Evolutionary conservation across 2,888 invertebrate genomes (phyloP), one percentile per base, ranked within the genome.

Genomic region (Hypomecis atomaria): DNA sequence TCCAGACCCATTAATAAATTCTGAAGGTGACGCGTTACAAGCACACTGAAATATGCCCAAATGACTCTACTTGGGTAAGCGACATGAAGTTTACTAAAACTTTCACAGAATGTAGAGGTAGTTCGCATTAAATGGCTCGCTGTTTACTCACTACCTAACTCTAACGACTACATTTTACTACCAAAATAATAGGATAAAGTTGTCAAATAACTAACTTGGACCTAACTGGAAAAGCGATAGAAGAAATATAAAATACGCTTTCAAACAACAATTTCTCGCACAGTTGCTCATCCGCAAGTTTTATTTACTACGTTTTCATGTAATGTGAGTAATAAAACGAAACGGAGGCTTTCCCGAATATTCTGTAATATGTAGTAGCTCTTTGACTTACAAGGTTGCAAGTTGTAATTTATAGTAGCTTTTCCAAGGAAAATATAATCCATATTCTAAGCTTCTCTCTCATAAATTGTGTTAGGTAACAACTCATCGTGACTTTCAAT

Each of bases 81-180:
- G 49, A 55, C 48, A 45, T 55, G 8, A 8, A 54, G 38, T 59
- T 59, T 45, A 36, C 43, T 43, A 37, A 10, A 55, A 55, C 36
- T 48, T 57, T 42, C 44, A 40, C 57, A 54, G 48, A 53, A 48
- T 54, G 38, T 54, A 33, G 9, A 37, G 6, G 23, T 47, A 53
- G 48, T 44, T 57, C 38, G 40, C 53, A n/a, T 13, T 34, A 33
- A 40, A 43, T 42, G 43, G 34, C 23, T 36, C 43, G 48, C 43
- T 33, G 42, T 49, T 42, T 42, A 13, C 60, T 37, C n/a, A 34
- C 42, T 45, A 53, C 47, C 33, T 50, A 50, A 37, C 33, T 47
- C 4, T 13, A 44, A 43, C 43, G 10, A 57, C 44, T 66, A 69
- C 66, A 66, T 67, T 73, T 71, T 67, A 73, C 65, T 59, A 59